phyloP scores from a whole-genome alignment of 1,140 invertebrate species.

The Drosophila sproati region DNA sequence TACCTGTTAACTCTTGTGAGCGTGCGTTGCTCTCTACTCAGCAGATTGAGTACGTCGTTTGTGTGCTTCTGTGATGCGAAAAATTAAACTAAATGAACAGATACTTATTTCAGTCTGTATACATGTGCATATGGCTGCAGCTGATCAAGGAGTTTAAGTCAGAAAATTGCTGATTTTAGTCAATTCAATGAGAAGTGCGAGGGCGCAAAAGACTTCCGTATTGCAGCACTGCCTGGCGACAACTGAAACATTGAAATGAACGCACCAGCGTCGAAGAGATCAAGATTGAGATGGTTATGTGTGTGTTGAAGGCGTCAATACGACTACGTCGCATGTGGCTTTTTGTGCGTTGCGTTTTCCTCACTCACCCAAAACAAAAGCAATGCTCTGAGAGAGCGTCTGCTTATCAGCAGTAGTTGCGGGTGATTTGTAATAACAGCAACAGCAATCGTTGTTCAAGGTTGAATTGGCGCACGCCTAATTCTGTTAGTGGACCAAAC shows the following conservation, averaged over 20 bases:
- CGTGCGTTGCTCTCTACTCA: constrained; percentile 23
- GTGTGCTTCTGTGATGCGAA: not conserved
- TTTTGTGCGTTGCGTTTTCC: constrained; percentile 27
- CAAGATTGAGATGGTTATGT: constrained; percentile 21
- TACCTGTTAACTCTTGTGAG: constrained; percentile 17
- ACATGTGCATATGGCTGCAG: constrained; percentile 31
- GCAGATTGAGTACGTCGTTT: not conserved
- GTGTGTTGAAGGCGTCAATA: constrained; percentile 27
- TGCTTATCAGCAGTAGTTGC: constrained; percentile 34
- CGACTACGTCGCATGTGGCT: constrained; percentile 41
- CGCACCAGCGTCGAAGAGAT: constrained; percentile 34
- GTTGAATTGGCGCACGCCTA: constrained; percentile 22
- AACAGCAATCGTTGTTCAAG: constrained; percentile 40
- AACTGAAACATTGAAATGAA: constrained; percentile 43
- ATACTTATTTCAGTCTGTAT: constrained; percentile 22
- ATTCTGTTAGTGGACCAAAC: constrained; percentile 12
- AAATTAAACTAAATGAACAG: not conserved
- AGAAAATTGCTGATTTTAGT: constrained; percentile 19
- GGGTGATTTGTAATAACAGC: constrained; percentile 35
- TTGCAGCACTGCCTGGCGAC: constrained; percentile 33
- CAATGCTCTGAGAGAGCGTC: constrained; percentile 41
- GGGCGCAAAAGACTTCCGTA: constrained; percentile 42
- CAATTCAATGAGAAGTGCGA: constrained; percentile 8
- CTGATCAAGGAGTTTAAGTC: constrained; percentile 24
- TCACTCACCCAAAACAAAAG: constrained; percentile 49